phyloP scores from a whole-genome alignment of 2,888 invertebrate species.

The Harpagoxenus sublaevis region DNA sequence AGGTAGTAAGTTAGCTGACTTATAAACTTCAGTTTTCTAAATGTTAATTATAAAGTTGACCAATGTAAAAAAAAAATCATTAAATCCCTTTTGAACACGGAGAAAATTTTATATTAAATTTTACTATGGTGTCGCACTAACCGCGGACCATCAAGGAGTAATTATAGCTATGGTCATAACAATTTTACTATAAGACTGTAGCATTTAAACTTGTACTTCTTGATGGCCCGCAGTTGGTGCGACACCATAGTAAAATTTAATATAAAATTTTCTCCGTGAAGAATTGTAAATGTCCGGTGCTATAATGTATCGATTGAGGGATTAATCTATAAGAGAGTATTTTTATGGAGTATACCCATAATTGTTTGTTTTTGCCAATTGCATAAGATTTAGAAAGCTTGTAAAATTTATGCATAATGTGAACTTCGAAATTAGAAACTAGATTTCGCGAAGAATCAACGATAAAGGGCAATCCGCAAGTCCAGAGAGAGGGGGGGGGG shows the following conservation, averaged over 20 bases:
- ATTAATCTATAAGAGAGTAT: neutral
- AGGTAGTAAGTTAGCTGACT: neutral
- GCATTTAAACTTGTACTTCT: too few species aligned
- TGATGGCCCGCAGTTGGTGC: too few species aligned
- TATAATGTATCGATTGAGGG: neutral
- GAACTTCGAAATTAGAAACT: constrained; percentile 55
- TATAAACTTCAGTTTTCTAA: neutral
- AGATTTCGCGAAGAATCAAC: constrained; percentile 50
- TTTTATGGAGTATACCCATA: neutral
- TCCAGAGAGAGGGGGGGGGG: neutral
- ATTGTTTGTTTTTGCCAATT: constrained; percentile 33
- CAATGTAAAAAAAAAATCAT: neutral
- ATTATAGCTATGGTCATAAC: too few species aligned
- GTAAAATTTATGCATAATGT: constrained; percentile 49
- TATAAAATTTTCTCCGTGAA: too few species aligned
- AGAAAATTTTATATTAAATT: too few species aligned
- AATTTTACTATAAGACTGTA: too few species aligned
- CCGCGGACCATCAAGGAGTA: too few species aligned
- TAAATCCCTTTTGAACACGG: neutral
- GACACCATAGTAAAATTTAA: too few species aligned
- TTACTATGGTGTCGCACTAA: too few species aligned
- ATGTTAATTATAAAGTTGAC: neutral
- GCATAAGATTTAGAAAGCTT: constrained; percentile 13
- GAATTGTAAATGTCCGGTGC: neutral
- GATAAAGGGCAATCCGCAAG: constrained; percentile 58